Evolutionary conservation across 2,113 vertebrate species (phyloP).

Genomic region (Oreochromis spilurus): DNA sequence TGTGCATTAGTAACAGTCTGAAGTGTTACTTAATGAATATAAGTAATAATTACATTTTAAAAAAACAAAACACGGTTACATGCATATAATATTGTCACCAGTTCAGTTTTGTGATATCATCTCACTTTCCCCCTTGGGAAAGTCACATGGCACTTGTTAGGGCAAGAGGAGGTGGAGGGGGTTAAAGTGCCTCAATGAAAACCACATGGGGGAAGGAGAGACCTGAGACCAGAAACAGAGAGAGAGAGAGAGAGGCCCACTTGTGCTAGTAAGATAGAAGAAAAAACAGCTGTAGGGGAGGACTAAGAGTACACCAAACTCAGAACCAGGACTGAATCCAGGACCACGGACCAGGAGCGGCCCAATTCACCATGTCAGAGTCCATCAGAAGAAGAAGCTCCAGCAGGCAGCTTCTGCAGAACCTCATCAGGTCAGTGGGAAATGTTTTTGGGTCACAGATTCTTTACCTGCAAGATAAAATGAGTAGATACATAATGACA

Average conservation of each 20-base stretch:
- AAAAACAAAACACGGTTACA: background rate
- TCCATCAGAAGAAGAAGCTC: constrained; percentile 75
- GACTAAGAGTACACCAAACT: background rate
- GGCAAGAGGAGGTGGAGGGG: constrained; percentile 12
- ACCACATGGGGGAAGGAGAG: constrained; percentile 66
- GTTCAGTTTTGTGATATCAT: constrained; percentile 56
- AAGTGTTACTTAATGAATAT: background rate
- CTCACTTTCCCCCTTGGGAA: constrained; percentile 50
- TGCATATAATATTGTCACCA: constrained; percentile 5
- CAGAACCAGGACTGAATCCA: background rate
- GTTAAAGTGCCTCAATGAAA: constrained; percentile 65
- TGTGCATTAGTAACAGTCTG: background rate
- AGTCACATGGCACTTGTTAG: constrained; percentile 66
- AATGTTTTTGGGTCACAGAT: background rate
- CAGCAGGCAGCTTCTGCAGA: constrained; percentile 79
- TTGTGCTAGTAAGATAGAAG: background rate
- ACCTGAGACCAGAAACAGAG: constrained; percentile 20
- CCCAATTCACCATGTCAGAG: constrained; percentile 56
- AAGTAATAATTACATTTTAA: background rate
- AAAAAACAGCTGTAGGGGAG: constrained; percentile 13
- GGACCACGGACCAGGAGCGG: background rate
- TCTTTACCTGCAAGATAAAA: background rate
- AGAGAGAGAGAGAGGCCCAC: constrained; percentile 33
- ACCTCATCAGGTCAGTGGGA: constrained; percentile 80
- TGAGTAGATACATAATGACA: background rate